Base-by-base conservation (phyloP, 2,113 vertebrate species). In the Muscicapa adusta region DNA sequence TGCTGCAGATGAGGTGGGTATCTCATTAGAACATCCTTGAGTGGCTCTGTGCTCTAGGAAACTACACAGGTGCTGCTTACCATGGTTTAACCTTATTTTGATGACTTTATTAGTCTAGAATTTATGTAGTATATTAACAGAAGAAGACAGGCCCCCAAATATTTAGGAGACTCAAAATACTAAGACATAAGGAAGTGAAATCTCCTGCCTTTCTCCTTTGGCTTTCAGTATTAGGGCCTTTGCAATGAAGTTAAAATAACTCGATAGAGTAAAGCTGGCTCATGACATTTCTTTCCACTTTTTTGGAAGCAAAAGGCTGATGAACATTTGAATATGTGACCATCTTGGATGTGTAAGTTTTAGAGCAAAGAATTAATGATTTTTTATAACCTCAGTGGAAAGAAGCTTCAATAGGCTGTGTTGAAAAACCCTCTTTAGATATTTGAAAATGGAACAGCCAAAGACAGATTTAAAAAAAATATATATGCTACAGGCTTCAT, bases 371-470 rank as follows among this genome's bases (percentile, higher is more conserved):
- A 97, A 95, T 93, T 89, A 96, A 94, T 94, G 68, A 47, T 66
- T n/a, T 87, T 97, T 93, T 90, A 83, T 94, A 96, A 97, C 61
- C 60, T 77, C 57, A 73, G 86, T 75, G 66, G 93, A 97, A 88
- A 95, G 88, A 91, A 61, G 22, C 80, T 96, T 96, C 86, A 71
- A 62, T 93, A 60, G 89, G 92, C 91, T 96, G 25, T 90, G 76
- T 54, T 93, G 85, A 96, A 97, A 97, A 92, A 61, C 48, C 70
- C 57, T 92, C 33, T 20, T 96, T 97, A 97, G 96, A 93, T 97
- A 89, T 91, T 88, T 92, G 93, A 97, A 98, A 97, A 97, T 81
- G 83, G 88, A 97, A 85, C 93, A 97, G 81, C 56, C 75, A 79
- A 93, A 95, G 85, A 94, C 92, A 92, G 76, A 94, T 92, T 91